Evolutionary conservation across 2,888 invertebrate genomes (phyloP).

Genomic region (Seira sanloemensis): DNA sequence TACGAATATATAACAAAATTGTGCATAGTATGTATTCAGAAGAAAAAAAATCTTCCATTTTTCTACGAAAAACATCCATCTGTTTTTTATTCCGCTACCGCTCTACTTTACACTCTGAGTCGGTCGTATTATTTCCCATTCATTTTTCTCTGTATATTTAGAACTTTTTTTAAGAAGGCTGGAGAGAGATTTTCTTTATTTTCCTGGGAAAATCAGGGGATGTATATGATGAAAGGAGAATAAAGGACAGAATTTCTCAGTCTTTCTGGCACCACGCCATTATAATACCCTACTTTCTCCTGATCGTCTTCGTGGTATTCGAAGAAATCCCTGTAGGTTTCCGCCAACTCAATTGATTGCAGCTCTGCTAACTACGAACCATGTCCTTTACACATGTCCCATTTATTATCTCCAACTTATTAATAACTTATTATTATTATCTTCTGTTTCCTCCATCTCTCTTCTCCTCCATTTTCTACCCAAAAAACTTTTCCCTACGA

Average conservation of each 20-base stretch:
- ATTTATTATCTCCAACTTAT: constrained; percentile 20
- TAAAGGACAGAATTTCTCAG: constrained; percentile 15
- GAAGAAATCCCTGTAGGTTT: neutral
- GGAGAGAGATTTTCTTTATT: no score
- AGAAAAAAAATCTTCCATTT: constrained; percentile 5
- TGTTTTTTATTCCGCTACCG: constrained; percentile 4
- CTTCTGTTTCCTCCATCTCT: neutral
- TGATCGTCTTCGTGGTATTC: neutral
- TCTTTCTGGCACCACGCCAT: constrained; percentile 17
- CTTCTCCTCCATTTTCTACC: neutral
- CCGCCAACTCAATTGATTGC: neutral
- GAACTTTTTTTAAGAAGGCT: no score
- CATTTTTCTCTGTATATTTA: neutral
- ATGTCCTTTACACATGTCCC: constrained; percentile 17
- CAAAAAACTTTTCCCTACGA: neutral
- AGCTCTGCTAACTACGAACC: neutral
- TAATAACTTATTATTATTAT: constrained; percentile 3
- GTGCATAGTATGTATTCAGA: no score
- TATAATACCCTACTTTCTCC: constrained; percentile 1
- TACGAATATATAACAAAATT: no score
- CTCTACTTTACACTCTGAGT: constrained; percentile 20
- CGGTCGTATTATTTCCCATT: constrained; percentile 4
- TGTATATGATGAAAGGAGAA: neutral
- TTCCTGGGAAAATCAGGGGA: neutral
- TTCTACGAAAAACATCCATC: constrained; percentile 3